Conservation (phyloP, 2,888 invertebrate genomes). For the Ptilodon capucinus region DNA sequence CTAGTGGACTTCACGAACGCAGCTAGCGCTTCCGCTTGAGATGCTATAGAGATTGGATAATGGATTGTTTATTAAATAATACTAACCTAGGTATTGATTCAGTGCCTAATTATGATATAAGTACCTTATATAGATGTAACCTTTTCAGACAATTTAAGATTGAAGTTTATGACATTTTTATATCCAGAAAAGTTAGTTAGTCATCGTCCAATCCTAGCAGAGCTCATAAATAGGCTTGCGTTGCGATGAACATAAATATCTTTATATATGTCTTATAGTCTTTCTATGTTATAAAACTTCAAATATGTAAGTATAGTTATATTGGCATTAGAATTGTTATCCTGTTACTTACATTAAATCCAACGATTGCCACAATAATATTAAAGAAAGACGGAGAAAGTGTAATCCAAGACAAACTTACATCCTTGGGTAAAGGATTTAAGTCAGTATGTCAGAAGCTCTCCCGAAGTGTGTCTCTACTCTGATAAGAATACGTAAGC, state of each 20-base stretch:
- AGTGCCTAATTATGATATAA: too few species aligned
- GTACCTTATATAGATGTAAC: too few species aligned
- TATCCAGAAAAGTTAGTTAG: too few species aligned
- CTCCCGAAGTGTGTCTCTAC: constrained; percentile 72
- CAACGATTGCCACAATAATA: constrained; percentile 40
- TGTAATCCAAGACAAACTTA: constrained; percentile 62
- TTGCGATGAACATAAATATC: too few species aligned
- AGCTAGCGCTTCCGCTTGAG: constrained; percentile 35
- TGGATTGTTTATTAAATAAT: constrained; percentile 3
- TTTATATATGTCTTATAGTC: too few species aligned
- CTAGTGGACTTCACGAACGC: constrained; percentile 46
- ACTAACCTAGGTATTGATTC: too few species aligned
- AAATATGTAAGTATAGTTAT: background rate
- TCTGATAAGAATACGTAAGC: constrained; percentile 80
- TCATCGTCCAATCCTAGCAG: too few species aligned
- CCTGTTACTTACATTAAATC: constrained; percentile 21
- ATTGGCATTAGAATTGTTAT: constrained; percentile 11
- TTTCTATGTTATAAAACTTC: too few species aligned
- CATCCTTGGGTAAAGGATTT: constrained; percentile 67
- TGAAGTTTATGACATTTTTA: too few species aligned
- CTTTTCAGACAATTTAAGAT: too few species aligned
- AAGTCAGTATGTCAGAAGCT: constrained; percentile 76
- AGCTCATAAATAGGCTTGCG: too few species aligned
- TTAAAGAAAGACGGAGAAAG: constrained; percentile 43
- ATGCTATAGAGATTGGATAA: constrained; percentile 20